phyloP scores from a whole-genome alignment of 2,888 invertebrate genomes.

The Cylloceria caligata region DNA sequence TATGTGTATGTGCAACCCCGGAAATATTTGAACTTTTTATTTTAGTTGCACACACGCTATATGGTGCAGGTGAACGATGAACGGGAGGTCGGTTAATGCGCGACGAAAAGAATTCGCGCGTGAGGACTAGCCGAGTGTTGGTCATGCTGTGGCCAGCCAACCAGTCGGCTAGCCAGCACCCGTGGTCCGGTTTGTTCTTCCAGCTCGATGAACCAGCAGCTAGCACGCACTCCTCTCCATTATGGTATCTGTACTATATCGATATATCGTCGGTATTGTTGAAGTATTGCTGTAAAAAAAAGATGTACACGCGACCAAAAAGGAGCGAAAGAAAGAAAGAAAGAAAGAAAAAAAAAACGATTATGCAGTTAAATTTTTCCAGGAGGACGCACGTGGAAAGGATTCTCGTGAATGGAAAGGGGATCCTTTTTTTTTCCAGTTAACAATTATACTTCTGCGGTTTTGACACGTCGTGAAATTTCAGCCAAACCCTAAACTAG shows the following conservation, averaged over 20 bases:
- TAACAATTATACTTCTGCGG: constrained; percentile 57
- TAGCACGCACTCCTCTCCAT: constrained; percentile 50
- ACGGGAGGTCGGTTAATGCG: constrained; percentile 59
- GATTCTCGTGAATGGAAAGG: constrained; percentile 24
- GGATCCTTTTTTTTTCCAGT: neutral
- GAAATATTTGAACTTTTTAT: constrained; percentile 61
- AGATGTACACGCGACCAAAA: constrained; percentile 11
- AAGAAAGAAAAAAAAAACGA: neutral
- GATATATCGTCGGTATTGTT: constrained; percentile 2
- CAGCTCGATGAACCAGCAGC: constrained; percentile 59
- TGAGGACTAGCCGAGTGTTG: constrained; percentile 59
- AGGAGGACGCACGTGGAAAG: constrained; percentile 19
- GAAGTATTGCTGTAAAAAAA: constrained; percentile 24
- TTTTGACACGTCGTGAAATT: constrained; percentile 55
- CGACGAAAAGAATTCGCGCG: constrained; percentile 62
- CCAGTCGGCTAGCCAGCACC: constrained; percentile 53
- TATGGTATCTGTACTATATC: constrained; percentile 37
- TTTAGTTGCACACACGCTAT: constrained; percentile 9
- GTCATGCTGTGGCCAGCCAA: constrained; percentile 68
- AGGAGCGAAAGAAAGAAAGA: neutral
- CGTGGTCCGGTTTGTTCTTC: constrained; percentile 63
- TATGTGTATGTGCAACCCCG: no score
- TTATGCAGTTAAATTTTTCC: constrained; percentile 34
- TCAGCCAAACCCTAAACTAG: constrained; percentile 15
- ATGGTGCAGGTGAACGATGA: constrained; percentile 44